Conservation (phyloP, 2,113 vertebrate species). For the Engystomops pustulosus region DNA sequence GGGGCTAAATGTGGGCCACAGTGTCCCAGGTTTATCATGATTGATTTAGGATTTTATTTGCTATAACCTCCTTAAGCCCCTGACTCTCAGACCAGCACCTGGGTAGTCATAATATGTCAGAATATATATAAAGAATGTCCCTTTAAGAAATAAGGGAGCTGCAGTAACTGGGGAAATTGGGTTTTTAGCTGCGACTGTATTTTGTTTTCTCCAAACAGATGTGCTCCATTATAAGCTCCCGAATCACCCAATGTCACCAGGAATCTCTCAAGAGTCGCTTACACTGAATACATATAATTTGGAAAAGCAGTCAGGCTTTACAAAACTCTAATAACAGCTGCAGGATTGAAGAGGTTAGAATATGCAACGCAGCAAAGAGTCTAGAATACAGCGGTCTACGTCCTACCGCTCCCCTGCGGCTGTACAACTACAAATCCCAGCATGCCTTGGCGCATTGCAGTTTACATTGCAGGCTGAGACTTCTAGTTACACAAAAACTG, state of each 20-base stretch:
- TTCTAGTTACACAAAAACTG: no score
- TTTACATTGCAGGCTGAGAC: neutral
- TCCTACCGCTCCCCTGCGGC: neutral
- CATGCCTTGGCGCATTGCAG: neutral
- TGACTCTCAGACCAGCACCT: no score
- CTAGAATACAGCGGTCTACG: neutral
- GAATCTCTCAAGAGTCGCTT: constrained; percentile 13
- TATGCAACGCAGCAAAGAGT: neutral
- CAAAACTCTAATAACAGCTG: constrained; percentile 21
- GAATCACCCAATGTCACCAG: constrained; percentile 12
- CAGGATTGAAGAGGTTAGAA: constrained; percentile 2
- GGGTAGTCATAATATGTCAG: no score
- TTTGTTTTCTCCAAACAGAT: constrained; percentile 7
- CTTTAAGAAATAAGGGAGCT: neutral
- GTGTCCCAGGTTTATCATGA: no score
- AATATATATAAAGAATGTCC: neutral
- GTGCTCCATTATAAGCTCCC: constrained; percentile 3
- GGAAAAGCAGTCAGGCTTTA: neutral
- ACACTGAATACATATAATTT: constrained; percentile 20
- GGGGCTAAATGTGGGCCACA: no score
- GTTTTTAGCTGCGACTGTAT: neutral
- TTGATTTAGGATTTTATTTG: no score
- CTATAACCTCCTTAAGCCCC: no score
- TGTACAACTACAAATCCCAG: neutral
- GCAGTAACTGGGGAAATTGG: neutral